These are phyloP conservation scores for Capromys pilorides DNA, from an alignment of 2,797 vertebrate genomes.

Conservation along the genomic window DNA sequence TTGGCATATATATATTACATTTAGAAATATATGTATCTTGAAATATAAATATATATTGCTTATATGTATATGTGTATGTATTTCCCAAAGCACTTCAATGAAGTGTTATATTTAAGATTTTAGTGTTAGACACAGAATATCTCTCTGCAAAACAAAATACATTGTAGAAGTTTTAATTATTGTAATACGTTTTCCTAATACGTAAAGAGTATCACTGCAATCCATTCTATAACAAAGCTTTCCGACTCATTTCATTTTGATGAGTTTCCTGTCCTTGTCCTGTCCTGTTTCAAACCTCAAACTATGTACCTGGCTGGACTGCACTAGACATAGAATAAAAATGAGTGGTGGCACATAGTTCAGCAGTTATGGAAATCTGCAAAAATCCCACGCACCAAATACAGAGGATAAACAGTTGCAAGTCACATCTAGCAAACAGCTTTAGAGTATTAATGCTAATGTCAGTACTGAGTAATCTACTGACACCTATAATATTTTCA, in stretches of 20 bases:
- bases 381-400: not conserved
- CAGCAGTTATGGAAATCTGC: not conserved
- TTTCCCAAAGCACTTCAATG: slow-evolving; percentile 23
- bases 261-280: not conserved
- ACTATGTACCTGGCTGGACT: not conserved
- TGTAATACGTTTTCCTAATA: not conserved
- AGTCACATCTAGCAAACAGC: not conserved
- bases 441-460: not conserved
- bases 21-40: not conserved
- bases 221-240: not conserved
- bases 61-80: not conserved
- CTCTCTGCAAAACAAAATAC: not conserved
- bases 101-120: not conserved
- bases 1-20: not conserved
- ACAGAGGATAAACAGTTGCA: not conserved
- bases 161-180: not conserved
- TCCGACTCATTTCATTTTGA: not conserved
- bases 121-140: not conserved
- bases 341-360: not conserved
- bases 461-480: not conserved
- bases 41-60: not conserved
- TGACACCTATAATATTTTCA: not conserved
- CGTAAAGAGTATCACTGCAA: not conserved
- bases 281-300: not conserved
- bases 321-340: not conserved